Conservation (phyloP, 2,797 vertebrate genomes). For the Syncerus caffer region DNA sequence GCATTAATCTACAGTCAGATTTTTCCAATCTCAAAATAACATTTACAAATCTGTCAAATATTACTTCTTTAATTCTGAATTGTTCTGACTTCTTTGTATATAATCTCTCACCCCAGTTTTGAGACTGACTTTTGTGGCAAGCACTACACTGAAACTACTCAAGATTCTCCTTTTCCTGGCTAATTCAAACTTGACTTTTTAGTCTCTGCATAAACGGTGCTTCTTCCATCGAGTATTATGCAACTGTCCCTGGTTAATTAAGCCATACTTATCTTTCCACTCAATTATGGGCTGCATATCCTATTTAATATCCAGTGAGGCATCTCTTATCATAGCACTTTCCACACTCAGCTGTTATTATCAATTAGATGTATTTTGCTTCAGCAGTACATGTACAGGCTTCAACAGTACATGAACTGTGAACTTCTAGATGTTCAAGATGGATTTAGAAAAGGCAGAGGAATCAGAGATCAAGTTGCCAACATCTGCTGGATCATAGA, state of each 20-base stretch:
- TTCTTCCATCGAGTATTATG: background rate
- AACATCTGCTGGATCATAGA: background rate
- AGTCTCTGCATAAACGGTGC: background rate
- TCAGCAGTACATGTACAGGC: background rate
- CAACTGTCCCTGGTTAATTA: background rate
- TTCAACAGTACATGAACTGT: background rate
- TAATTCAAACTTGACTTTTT: background rate
- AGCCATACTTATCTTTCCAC: background rate
- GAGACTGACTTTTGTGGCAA: background rate
- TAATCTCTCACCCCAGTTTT: background rate
- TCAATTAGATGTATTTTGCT: background rate
- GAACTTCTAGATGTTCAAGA: background rate
- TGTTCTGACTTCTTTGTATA: background rate
- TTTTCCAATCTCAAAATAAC: background rate
- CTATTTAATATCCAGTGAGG: background rate
- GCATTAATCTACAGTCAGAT: background rate
- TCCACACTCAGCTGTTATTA: background rate
- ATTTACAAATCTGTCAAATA: background rate
- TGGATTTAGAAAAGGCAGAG: background rate
- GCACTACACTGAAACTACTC: background rate
- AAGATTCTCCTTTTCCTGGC: background rate
- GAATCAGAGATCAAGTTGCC: background rate
- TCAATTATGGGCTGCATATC: background rate
- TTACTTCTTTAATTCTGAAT: background rate
- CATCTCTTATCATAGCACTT: background rate